These are phyloP conservation scores for Idaea straminata DNA, from an alignment of 2,888 invertebrate species.

Conservation along the genomic window DNA sequence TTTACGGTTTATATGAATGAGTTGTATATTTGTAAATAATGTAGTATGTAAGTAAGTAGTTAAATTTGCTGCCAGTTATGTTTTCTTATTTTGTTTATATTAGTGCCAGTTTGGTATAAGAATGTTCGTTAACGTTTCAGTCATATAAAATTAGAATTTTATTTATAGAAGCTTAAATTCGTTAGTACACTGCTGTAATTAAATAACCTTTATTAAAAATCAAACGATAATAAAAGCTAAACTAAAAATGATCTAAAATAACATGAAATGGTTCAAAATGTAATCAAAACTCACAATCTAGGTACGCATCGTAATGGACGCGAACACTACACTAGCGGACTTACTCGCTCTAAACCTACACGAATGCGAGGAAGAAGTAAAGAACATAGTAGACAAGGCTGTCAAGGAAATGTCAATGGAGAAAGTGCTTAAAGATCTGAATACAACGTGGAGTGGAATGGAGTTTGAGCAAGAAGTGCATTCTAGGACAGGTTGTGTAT, in stretches of 20 bases:
- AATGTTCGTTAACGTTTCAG: background rate
- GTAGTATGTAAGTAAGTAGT: background rate
- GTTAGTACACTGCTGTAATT: background rate
- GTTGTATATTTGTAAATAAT: background rate
- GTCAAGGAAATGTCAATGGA: conserved; percentile 99
- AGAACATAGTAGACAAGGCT: conserved; percentile 98
- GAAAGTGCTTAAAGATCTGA: conserved; percentile 93
- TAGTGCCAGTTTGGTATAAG: background rate
- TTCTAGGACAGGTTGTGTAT: conserved; percentile 90
- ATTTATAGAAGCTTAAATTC: conserved; percentile 5
- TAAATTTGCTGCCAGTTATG: background rate
- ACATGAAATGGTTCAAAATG: background rate
- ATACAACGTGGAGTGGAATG: conserved; percentile 95
- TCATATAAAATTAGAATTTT: background rate
- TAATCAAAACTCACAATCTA: conserved; percentile 49
- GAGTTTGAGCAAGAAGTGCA: conserved; percentile 96
- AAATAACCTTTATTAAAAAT: background rate
- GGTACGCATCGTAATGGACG: conserved; percentile 97
- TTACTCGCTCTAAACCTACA: conserved; percentile 94
- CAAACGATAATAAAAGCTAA: conserved; percentile 5
- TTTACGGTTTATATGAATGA: background rate
- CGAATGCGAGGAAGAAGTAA: conserved; percentile 98
- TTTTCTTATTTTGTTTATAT: background rate
- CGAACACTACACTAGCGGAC: conserved; percentile 94
- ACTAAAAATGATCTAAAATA: background rate